Base-by-base conservation (phyloP, 2,888 invertebrate genomes). In the Pyrrhia umbra region DNA sequence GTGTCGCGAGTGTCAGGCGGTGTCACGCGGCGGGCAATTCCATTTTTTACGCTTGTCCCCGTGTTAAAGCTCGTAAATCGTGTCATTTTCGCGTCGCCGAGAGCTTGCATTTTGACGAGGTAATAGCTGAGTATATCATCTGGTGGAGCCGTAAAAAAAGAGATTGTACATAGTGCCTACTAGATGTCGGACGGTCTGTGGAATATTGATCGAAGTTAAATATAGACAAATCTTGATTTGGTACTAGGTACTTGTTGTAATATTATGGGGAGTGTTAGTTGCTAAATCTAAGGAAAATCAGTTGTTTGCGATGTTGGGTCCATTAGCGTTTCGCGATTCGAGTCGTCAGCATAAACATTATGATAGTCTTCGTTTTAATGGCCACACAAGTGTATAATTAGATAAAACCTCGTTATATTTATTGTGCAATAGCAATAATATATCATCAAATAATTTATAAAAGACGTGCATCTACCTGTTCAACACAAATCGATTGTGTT, bases 81-180 rank as follows among this genome's bases (percentile, higher is more conserved):
- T 68, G 83, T 85, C 86, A 89, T 90, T 88, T 89, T 83, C 88
- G 81, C 88, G 88, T 88, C 88, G 77, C 80, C 67, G 27, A 50
- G 71, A 61, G 67, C 79, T 69, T 72, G 80, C 80, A 61, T 74
- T 85, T 83, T 88, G 90, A 90, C 89, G 88, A 81, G 85, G 80
- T 88, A 90, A 90, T 88, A 84, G 59, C 54, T 68, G 82, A 79
- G 85, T 86, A 85, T 74, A 85, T 87, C 87, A 86, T 77, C 75
- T 40, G 60, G 66, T 75, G 27, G 1, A 68, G 79, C 75, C 66
- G 56, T 45, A 50, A 56, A 74, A 75, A 45, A 13, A 40, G 78
- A 45, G 71, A 16, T 25, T 52, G 21, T 51, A 6, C n/a, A n/a
- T n/a, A n/a, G n/a, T n/a, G n/a, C n/a, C n/a, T 13, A 9, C 37